Conservation (phyloP, 2,797 vertebrate genomes). For the Trematomus bernacchii region DNA sequence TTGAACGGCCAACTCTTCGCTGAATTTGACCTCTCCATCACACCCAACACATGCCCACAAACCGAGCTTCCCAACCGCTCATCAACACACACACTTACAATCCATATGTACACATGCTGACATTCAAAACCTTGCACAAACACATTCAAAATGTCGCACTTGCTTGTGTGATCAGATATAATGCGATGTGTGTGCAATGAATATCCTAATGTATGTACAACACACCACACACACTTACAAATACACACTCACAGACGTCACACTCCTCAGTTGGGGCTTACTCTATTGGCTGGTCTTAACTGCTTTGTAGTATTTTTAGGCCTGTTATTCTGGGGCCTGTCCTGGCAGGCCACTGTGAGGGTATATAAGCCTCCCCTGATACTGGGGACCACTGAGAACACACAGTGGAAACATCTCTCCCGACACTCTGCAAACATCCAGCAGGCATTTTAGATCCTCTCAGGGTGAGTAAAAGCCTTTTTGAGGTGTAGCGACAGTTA, state of each 20-base stretch:
- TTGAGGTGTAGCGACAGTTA: conserved; percentile 4
- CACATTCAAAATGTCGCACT: conserved; percentile 33
- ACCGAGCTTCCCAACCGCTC: conserved; percentile 5
- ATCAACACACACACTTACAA: not conserved
- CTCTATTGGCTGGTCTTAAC: conserved; percentile 81
- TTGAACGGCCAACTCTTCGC: conserved; percentile 2
- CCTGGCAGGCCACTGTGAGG: conserved; percentile 67
- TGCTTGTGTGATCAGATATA: conserved; percentile 25
- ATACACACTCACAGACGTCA: conserved; percentile 58
- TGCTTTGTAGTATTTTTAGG: conserved; percentile 89
- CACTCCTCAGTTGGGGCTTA: conserved; percentile 62
- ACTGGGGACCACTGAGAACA: conserved; percentile 61
- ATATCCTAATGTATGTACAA: conserved; percentile 20
- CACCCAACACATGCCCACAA: conserved; percentile 22
- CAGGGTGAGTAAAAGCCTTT: conserved; percentile 69
- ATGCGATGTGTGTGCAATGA: not conserved
- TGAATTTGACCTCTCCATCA: conserved; percentile 27
- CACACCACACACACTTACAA: conserved; percentile 11
- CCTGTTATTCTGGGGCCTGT: conserved; percentile 82
- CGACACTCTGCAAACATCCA: conserved; percentile 58
- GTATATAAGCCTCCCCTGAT: conserved; percentile 79
- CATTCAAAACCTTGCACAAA: not conserved
- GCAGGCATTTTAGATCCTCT: conserved; percentile 59
- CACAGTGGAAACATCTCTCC: conserved; percentile 75
- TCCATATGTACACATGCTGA: conserved; percentile 13